These are phyloP conservation scores for Hydrotaea diabolus DNA, from an alignment of 2,888 invertebrate genomes.

Conservation along the genomic window DNA sequence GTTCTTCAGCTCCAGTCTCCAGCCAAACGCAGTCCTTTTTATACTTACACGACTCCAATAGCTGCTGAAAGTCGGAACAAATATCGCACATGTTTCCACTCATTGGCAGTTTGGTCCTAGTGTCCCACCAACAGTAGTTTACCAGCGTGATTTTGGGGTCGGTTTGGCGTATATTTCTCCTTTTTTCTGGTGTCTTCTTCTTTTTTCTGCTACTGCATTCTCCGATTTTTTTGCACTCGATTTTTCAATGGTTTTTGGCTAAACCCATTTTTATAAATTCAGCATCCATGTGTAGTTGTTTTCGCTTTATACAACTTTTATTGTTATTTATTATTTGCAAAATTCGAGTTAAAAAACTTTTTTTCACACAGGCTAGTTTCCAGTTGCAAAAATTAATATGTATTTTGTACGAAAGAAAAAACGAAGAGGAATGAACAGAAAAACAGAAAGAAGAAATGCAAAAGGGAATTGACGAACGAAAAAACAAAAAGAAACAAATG, in stretches of 20 bases:
- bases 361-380: conserved; percentile 11
- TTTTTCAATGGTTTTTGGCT: conserved; percentile 44
- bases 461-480: too few species aligned
- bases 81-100: conserved; percentile 91
- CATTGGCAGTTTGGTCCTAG: conserved; percentile 14
- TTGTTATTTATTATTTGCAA: conserved; percentile 58
- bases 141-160: not conserved
- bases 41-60: conserved; percentile 91
- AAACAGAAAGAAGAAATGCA: not conserved
- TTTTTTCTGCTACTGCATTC: conserved; percentile 64
- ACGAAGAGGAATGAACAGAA: too few species aligned
- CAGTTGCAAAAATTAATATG: conserved; percentile 40
- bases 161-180: conserved; percentile 44
- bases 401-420: too few species aligned
- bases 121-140: not conserved
- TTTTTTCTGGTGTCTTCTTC: conserved; percentile 58
- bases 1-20: not conserved
- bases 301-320: not conserved
- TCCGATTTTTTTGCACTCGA: conserved; percentile 66
- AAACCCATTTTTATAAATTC: conserved; percentile 56
- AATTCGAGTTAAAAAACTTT: conserved; percentile 43
- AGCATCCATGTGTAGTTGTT: conserved; percentile 47
- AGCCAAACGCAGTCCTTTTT: conserved; percentile 2
- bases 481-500: too few species aligned
- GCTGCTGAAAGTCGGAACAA: conserved; percentile 95